Percentiles rank a stretch among this genome's conserved stretches.
These are phyloP conservation scores for Ceratina japonica DNA, from an alignment of 1,140 invertebrate species.

Conservation along the genomic window DNA sequence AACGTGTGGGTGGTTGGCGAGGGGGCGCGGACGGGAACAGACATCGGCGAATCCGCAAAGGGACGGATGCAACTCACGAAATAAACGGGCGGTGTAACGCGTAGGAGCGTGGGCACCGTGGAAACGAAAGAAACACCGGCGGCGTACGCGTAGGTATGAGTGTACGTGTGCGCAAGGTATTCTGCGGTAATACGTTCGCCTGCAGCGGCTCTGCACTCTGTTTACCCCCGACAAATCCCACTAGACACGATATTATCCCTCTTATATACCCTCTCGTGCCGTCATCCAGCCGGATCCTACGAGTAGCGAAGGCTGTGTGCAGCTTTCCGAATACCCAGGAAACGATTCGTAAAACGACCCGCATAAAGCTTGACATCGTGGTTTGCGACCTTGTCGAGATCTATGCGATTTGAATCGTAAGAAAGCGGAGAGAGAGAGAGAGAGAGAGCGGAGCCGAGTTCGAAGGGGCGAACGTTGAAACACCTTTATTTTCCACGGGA, in stretches of 20 bases:
- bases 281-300: slow-evolving; percentile 56
- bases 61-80: not conserved
- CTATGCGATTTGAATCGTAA: slow-evolving; percentile 54
- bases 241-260: slow-evolving; percentile 66
- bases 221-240: slow-evolving; percentile 67
- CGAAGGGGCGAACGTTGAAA: not conserved
- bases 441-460: too few species aligned
- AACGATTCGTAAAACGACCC: slow-evolving; percentile 50
- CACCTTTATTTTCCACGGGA: not conserved
- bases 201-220: slow-evolving; percentile 61
- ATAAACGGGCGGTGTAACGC: not conserved
- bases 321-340: slow-evolving; percentile 45
- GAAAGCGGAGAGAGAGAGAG: slow-evolving; percentile 17
- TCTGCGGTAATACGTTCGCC: slow-evolving; percentile 62
- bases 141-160: not conserved
- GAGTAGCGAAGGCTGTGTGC: slow-evolving; percentile 22
- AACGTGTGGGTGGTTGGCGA: too few species aligned
- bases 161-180: slow-evolving; percentile 48
- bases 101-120: not conserved
- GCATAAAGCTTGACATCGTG: slow-evolving; percentile 47
- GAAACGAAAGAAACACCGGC: slow-evolving; percentile 27
- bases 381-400: slow-evolving; percentile 55
- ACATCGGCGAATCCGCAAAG: not conserved
- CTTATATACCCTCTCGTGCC: slow-evolving; percentile 57
- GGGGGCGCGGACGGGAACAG: not conserved